phyloP scores from a whole-genome alignment of 2,888 invertebrate genomes.

The Temnothorax rugatulus region DNA sequence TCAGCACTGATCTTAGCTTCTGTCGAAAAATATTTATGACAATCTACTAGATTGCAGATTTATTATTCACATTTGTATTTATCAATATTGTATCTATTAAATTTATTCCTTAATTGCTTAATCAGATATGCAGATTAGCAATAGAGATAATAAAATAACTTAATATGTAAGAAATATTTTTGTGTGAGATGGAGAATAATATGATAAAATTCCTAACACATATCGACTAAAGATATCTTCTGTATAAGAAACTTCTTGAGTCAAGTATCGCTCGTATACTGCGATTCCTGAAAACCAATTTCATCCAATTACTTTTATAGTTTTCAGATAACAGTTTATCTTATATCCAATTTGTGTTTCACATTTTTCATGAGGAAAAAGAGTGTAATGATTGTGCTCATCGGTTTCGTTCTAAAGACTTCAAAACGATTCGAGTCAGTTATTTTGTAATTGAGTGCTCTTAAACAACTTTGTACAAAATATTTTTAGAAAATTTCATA shows the following conservation, averaged over 20 bases:
- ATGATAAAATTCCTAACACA: constrained; percentile 20
- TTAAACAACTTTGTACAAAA: not conserved
- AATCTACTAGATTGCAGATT: not conserved
- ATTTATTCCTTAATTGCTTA: not conserved
- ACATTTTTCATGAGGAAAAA: not conserved
- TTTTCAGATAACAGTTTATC: constrained; percentile 38
- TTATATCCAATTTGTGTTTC: not conserved
- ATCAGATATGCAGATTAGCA: not conserved
- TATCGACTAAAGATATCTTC: constrained; percentile 37
- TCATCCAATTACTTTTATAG: constrained; percentile 37
- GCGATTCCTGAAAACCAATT: constrained; percentile 47
- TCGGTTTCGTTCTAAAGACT: not conserved
- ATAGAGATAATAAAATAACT: not conserved
- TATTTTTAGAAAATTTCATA: not conserved
- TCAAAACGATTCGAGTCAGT: not conserved
- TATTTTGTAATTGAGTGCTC: not conserved
- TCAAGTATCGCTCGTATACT: constrained; percentile 54
- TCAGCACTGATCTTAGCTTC: constrained; percentile 20
- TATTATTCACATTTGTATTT: not conserved
- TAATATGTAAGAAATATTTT: not conserved
- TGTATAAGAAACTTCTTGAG: constrained; percentile 51
- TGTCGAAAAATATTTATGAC: not conserved
- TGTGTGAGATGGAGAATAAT: not conserved
- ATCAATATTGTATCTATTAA: not conserved
- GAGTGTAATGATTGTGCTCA: not conserved